phyloP scores from a whole-genome alignment of 2,113 vertebrate species.

The Pogonocichla stellata region DNA sequence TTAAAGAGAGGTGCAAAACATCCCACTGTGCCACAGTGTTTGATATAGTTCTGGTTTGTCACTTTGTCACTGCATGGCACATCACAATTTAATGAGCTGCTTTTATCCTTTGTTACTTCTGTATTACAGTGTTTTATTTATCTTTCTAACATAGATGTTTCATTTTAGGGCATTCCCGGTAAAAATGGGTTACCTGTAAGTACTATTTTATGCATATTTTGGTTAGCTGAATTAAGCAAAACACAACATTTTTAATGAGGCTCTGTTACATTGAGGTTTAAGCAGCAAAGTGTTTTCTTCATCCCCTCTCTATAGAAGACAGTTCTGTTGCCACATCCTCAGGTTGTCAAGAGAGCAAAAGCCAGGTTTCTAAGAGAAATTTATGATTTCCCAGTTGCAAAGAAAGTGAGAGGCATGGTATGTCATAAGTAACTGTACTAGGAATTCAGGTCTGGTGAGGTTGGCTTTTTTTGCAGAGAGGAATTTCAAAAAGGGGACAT shows the following conservation, averaged over 20 bases:
- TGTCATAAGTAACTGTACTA: not conserved
- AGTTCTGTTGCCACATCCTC: not conserved
- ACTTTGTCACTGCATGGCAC: not conserved
- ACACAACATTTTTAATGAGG: not conserved
- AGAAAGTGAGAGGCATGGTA: not conserved
- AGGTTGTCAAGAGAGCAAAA: not conserved
- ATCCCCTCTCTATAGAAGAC: not conserved
- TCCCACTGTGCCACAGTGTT: not conserved
- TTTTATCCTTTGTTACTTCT: too few species aligned
- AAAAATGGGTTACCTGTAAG: not conserved
- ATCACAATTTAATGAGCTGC: not conserved
- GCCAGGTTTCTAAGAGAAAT: not conserved
- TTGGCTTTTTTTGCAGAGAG: not conserved
- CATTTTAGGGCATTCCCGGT: constrained; percentile 35
- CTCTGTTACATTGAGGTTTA: not conserved
- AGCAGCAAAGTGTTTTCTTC: not conserved
- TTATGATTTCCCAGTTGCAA: not conserved
- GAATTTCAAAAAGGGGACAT: not conserved
- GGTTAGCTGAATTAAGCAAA: not conserved
- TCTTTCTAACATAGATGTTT: not conserved
- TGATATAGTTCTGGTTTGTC: not conserved
- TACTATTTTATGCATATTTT: not conserved
- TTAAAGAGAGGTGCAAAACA: not conserved
- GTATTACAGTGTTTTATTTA: not conserved
- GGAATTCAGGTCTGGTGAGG: not conserved